Percentiles rank a stretch among this genome's conserved stretches.
Evolutionary conservation across 2,888 invertebrate genomes (phyloP).

Genomic region (Bellardia pandia): DNA sequence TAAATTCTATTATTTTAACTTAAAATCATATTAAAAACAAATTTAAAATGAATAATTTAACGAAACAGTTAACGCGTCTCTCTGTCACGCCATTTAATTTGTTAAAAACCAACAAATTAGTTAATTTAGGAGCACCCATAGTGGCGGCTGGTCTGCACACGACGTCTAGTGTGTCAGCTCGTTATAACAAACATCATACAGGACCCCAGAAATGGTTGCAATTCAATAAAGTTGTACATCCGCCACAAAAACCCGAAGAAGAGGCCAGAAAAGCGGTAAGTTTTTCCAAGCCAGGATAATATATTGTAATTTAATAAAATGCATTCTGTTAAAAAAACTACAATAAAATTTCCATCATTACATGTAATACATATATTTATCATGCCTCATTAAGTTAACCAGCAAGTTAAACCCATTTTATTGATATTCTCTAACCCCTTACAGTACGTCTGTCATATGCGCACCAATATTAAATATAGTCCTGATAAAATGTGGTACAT

Average conservation of each 20-base stretch:
- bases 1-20: slow-evolving; percentile 40
- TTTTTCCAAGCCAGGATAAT: background rate
- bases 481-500: slow-evolving; percentile 97
- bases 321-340: too few species aligned
- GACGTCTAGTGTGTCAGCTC: slow-evolving; percentile 74
- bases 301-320: background rate
- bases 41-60: slow-evolving; percentile 71
- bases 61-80: slow-evolving; percentile 61
- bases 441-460: slow-evolving; percentile 95
- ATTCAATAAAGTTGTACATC: slow-evolving; percentile 91
- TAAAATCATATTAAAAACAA: slow-evolving; percentile 29
- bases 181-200: slow-evolving; percentile 80
- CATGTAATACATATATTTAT: too few species aligned
- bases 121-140: slow-evolving; percentile 25
- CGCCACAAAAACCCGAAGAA: slow-evolving; percentile 91
- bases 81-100: slow-evolving; percentile 35
- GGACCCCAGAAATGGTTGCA: slow-evolving; percentile 86
- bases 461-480: slow-evolving; percentile 94
- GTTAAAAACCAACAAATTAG: slow-evolving; percentile 43
- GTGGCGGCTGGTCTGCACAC: slow-evolving; percentile 78
- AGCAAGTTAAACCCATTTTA: too few species aligned
- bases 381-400: background rate
- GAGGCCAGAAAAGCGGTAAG: slow-evolving; percentile 93
- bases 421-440: slow-evolving; percentile 78
- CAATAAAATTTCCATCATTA: too few species aligned